Evolutionary conservation across 37 sponge, comb jelly and placozoan genomes (phyloP).

Genomic region (Halichondria panicea): DNA sequence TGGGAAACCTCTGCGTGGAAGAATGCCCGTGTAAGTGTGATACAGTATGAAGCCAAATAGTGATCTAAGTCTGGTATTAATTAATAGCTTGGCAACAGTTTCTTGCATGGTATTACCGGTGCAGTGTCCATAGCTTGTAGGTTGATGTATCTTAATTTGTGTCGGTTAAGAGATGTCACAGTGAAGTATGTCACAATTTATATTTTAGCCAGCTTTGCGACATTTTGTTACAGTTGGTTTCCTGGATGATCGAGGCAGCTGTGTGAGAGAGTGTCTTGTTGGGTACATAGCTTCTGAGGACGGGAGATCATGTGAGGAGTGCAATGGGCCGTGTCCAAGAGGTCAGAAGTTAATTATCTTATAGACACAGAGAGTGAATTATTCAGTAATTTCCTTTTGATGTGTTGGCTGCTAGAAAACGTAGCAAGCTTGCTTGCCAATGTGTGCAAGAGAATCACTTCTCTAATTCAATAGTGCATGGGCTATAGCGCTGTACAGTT

Average conservation of each 20-base stretch:
- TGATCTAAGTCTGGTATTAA: no score
- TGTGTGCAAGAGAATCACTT: no score
- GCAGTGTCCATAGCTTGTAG: neutral
- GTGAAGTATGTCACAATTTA: neutral
- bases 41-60: constrained; percentile 13
- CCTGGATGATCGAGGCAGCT: constrained; percentile 25
- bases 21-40: constrained; percentile 54
- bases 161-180: neutral
- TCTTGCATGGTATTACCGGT: neutral
- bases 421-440: no score
- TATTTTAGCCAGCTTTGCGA: neutral
- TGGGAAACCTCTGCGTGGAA: constrained; percentile 49
- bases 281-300: neutral
- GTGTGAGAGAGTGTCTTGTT: constrained; percentile 38
- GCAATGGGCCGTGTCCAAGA: constrained; percentile 30
- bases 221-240: constrained; percentile 24
- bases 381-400: neutral
- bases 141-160: neutral
- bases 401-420: no score
- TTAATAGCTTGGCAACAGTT: neutral
- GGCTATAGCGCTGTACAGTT: no score
- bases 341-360: constrained; percentile 11
- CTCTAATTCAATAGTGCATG: no score
- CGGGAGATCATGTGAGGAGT: constrained; percentile 21
- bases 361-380: neutral